These are phyloP conservation scores for Tupaia tana DNA, from an alignment of 2,113 vertebrate genomes.

Conservation along the genomic window DNA sequence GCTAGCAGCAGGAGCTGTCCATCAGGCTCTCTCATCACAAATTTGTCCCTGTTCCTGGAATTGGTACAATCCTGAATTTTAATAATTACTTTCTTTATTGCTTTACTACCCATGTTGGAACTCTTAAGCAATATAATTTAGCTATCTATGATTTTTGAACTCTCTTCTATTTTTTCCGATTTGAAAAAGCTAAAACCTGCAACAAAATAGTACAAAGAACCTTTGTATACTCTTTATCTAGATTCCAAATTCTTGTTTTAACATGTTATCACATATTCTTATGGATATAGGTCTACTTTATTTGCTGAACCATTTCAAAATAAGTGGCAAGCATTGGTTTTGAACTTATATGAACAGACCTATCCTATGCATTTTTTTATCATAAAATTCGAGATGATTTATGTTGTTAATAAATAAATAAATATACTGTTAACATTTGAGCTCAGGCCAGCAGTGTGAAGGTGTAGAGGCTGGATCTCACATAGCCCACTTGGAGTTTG, in stretches of 20 bases:
- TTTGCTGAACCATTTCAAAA: conserved; percentile 21
- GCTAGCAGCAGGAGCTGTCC: too few species aligned
- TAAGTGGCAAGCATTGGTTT: conserved; percentile 26
- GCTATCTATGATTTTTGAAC: not conserved
- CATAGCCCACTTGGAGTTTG: too few species aligned
- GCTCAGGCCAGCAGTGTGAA: too few species aligned
- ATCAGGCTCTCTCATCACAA: not conserved
- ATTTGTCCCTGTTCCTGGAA: not conserved
- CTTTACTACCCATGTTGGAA: not conserved
- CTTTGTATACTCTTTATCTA: not conserved
- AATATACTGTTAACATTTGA: not conserved
- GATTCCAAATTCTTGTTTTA: not conserved
- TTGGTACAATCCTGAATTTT: not conserved
- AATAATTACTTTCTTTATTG: not conserved
- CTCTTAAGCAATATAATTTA: not conserved
- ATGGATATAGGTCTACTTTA: not conserved
- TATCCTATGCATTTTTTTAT: not conserved
- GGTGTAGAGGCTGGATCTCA: too few species aligned
- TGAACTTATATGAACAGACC: not conserved
- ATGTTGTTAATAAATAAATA: not conserved
- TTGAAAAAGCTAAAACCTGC: conserved; percentile 12
- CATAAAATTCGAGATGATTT: not conserved
- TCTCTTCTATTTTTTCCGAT: not conserved
- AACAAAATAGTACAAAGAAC: not conserved
- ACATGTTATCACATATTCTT: not conserved